Evolutionary conservation across 2,888 invertebrate species (phyloP).

Genomic region (Halictus quadricinctus): DNA sequence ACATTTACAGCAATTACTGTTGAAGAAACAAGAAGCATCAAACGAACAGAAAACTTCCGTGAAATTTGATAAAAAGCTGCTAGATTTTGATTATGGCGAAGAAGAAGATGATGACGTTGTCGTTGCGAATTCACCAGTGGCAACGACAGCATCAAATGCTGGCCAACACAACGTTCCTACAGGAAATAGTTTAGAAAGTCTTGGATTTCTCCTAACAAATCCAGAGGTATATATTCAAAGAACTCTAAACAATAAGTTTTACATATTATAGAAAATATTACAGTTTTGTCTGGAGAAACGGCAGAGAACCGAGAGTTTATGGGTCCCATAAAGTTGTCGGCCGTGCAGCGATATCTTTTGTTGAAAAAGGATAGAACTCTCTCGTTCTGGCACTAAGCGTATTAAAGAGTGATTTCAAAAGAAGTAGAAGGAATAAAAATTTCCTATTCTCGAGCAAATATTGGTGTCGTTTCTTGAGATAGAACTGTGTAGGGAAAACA

Average conservation of each 20-base stretch:
- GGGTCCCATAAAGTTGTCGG: no score
- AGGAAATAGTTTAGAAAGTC: slow-evolving; percentile 78
- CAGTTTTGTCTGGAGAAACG: neutral
- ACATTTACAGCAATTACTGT: slow-evolving; percentile 85
- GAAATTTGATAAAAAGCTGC: slow-evolving; percentile 92
- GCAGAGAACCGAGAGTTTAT: neutral
- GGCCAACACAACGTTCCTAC: slow-evolving; percentile 73
- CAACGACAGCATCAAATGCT: slow-evolving; percentile 73
- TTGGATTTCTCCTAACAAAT: slow-evolving; percentile 79
- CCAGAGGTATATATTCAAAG: slow-evolving; percentile 75
- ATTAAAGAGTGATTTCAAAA: no score
- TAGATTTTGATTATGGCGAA: slow-evolving; percentile 96
- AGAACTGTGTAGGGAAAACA: neutral
- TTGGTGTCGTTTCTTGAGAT: neutral
- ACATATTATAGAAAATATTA: neutral
- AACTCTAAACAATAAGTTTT: neutral
- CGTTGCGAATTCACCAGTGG: slow-evolving; percentile 81
- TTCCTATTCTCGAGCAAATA: no score
- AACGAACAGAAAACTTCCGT: slow-evolving; percentile 83
- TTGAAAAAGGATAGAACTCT: no score
- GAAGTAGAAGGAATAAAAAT: no score
- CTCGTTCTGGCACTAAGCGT: no score
- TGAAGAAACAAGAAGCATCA: slow-evolving; percentile 81
- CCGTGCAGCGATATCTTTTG: no score
- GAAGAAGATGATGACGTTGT: slow-evolving; percentile 90